Percentiles rank a stretch among this genome's conserved stretches.
phyloP scores from a whole-genome alignment of 2,888 invertebrate species.

The Megalurothrips usitatus region DNA sequence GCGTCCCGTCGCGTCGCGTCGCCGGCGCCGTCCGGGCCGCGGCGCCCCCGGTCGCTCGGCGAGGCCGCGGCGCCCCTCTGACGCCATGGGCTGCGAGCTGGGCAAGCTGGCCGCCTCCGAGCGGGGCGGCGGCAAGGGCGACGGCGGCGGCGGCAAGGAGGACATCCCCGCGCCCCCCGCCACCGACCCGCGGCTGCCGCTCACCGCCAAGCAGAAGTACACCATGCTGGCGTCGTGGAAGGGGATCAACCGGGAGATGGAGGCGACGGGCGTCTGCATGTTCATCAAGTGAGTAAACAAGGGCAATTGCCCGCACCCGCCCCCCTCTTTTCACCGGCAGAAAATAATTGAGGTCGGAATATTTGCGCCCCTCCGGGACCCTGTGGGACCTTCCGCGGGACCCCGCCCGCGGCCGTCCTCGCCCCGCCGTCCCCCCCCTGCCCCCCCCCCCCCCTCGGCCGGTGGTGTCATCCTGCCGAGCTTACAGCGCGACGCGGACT shows the following conservation, averaged over 20 bases:
- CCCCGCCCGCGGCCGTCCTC: too few species aligned
- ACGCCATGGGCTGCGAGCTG: conserved; percentile 71
- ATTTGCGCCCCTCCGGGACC: too few species aligned
- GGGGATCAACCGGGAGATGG: conserved; percentile 82
- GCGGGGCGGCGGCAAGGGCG: conserved; percentile 43
- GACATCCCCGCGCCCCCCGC: conserved; percentile 63
- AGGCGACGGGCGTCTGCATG: conserved; percentile 84
- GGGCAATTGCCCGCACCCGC: too few species aligned
- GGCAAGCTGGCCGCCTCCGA: conserved; percentile 63
- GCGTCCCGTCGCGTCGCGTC: conserved; percentile 17
- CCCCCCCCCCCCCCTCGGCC: too few species aligned
- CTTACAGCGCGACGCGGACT: too few species aligned
- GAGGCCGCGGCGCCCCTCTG: conserved; percentile 27
- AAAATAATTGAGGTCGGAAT: too few species aligned
- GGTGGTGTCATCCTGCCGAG: too few species aligned
- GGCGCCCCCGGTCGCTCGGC: not conserved
- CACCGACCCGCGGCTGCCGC: conserved; percentile 72
- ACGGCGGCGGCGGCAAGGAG: conserved; percentile 49
- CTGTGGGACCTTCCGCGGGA: too few species aligned
- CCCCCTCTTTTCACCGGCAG: too few species aligned
- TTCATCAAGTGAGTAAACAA: conserved; percentile 74
- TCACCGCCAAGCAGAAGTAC: conserved; percentile 83
- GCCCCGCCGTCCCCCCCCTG: too few species aligned
- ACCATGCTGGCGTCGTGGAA: conserved; percentile 88
- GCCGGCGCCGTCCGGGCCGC: conserved; percentile 28